These are phyloP conservation scores for Drosophila cognata DNA, from an alignment of 2,888 invertebrate species.

Conservation along the genomic window DNA sequence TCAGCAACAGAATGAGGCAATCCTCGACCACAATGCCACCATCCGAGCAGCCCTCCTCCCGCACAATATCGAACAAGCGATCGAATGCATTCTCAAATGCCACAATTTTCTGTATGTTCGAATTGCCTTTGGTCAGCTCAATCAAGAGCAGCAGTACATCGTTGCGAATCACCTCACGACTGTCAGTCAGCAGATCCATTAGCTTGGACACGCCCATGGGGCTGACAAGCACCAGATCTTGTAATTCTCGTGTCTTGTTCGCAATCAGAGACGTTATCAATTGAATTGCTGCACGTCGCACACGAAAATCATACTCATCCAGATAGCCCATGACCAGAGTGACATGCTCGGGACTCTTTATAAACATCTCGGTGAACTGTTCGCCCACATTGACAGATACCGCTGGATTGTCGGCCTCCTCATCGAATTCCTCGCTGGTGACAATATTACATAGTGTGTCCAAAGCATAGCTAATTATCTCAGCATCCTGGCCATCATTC, in stretches of 20 bases:
- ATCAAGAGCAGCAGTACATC: conserved; percentile 96
- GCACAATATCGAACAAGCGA: conserved; percentile 95
- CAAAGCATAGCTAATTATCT: conserved; percentile 95
- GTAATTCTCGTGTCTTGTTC: conserved; percentile 94
- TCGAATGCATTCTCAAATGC: conserved; percentile 99
- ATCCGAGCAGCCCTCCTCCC: conserved; percentile 95
- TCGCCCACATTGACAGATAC: conserved; percentile 92
- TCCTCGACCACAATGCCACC: conserved; percentile 99
- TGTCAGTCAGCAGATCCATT: conserved; percentile 97
- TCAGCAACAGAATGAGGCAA: conserved; percentile 96
- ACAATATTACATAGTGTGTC: conserved; percentile 97
- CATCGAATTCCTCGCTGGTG: conserved; percentile 91
- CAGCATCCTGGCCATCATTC: conserved; percentile 94
- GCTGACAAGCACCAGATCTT: conserved; percentile 94
- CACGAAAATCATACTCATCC: conserved; percentile 98
- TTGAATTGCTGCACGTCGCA: conserved; percentile 95
- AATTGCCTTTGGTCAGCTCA: conserved; percentile 94
- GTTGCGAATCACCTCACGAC: conserved; percentile 97
- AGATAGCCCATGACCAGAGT: conserved; percentile 92
- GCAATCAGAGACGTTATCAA: conserved; percentile 94
- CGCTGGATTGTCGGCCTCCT: conserved; percentile 90
- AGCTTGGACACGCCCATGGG: conserved; percentile 99
- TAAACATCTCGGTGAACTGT: conserved; percentile 98
- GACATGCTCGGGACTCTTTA: conserved; percentile 94
- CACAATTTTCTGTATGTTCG: conserved; percentile 99